phyloP scores from a whole-genome alignment of 2,888 invertebrate species.

The Apomyelois bistriatella region DNA sequence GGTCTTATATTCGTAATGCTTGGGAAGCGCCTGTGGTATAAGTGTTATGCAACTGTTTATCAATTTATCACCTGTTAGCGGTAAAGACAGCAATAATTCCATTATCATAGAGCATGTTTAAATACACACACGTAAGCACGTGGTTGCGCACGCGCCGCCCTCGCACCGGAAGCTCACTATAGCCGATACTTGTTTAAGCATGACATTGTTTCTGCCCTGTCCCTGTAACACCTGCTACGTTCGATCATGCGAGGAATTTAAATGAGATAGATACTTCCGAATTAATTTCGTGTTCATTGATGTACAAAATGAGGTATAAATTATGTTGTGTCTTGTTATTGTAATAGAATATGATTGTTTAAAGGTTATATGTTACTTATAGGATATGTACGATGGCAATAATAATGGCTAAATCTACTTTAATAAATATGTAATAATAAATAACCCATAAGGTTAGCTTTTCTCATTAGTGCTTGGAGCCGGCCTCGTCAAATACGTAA shows the following conservation, averaged over 20 bases:
- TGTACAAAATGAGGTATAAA: constrained; percentile 15
- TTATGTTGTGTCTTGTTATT: background rate
- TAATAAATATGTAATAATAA: too few species aligned
- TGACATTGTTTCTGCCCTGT: constrained; percentile 44
- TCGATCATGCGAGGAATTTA: constrained; percentile 46
- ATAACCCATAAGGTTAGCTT: background rate
- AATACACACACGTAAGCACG: constrained; percentile 46
- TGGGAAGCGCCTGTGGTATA: background rate
- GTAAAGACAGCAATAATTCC: constrained; percentile 40
- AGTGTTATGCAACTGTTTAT: constrained; percentile 32
- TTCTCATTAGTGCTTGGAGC: constrained; percentile 18
- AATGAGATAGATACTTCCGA: constrained; percentile 40
- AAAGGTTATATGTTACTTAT: background rate
- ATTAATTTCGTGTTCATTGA: constrained; percentile 20
- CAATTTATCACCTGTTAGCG: constrained; percentile 13
- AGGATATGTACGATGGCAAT: background rate
- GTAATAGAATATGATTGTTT: background rate
- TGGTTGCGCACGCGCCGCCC: constrained; percentile 66
- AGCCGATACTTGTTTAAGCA: constrained; percentile 33
- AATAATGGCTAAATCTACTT: background rate
- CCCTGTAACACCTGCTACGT: constrained; percentile 40
- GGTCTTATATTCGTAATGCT: background rate
- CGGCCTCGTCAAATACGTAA: background rate
- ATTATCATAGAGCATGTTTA: constrained; percentile 34
- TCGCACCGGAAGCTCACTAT: constrained; percentile 26